Evolutionary conservation across 2,113 vertebrate genomes (phyloP), one percentile per base, ranked within the genome.

Genomic region (Catharus minimus): DNA sequence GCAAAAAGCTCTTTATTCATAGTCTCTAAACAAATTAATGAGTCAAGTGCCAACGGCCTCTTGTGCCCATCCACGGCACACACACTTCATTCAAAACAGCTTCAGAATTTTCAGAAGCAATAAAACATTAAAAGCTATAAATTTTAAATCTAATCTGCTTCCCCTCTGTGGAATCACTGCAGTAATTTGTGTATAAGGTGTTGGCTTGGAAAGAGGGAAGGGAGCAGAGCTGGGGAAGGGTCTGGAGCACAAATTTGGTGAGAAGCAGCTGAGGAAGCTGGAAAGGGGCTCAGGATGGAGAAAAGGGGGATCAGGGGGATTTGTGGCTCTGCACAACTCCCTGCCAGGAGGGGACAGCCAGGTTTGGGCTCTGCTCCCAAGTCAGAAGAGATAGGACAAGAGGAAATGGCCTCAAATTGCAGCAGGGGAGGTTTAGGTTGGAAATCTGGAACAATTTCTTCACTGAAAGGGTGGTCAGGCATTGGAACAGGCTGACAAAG

Each of bases 321-420:
- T 20, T 13, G 0, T 64, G 57, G 44, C 23, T 77, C 55, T 46
- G 18, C n/a, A 53, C 15, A 68, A 1, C 0, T 46, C 46, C 49
- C 71, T 68, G 62, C 10, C 15, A 76, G 38, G 39, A 76, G 38
- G 17, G 32, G 17, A 15, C 30, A 66, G 5, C 32, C 2, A 0
- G 36, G 2, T 6, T 0, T 5, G 14, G 39, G 27, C 15, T 77
- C 83, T 77, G 47, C 28, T 17, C 33, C 33, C 47, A 53, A 1
- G 2, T 11, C 23, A 69, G 24, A 47, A 69, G 20, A 0, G 0
- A 33, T 0, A 62, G 56, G 56, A 69, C 15, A 41, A 62, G 47
- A 46, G 30, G 41, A 78, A 71, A 62, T 8, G 16, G 9, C 7
- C 49, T 26, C 56, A 30, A 41, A 24, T 5, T 62, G 56, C 33